These are phyloP conservation scores for Raja brachyura DNA, from an alignment of 2,113 vertebrate species.

Conservation along the genomic window DNA sequence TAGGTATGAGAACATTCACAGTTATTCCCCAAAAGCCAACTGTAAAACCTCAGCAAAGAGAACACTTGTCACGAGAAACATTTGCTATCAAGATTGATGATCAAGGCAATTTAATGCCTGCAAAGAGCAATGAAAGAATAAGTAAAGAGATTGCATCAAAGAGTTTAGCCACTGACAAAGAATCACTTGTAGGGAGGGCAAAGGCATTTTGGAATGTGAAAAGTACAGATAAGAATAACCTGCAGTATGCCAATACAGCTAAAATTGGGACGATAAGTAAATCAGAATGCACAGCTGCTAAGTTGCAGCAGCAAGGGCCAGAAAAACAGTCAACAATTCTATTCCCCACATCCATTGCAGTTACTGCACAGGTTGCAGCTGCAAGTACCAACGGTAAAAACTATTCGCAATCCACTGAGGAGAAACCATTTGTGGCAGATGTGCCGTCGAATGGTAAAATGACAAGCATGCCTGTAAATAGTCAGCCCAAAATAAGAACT, in stretches of 20 bases:
- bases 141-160: conserved; percentile 45
- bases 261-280: neutral
- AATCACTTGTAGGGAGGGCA: conserved; percentile 60
- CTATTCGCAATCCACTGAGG: neutral
- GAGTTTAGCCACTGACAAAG: conserved; percentile 45
- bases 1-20: conserved; percentile 84
- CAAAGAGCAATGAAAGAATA: neutral
- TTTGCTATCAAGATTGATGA: conserved; percentile 89
- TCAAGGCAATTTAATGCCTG: conserved; percentile 77
- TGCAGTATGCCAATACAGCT: neutral
- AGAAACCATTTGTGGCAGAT: conserved; percentile 21
- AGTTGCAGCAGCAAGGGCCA: neutral
- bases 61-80: conserved; percentile 50
- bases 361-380: neutral
- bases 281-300: neutral
- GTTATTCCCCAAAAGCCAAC: conserved; percentile 77
- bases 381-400: neutral
- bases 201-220: conserved; percentile 71
- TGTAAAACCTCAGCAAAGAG: conserved; percentile 51
- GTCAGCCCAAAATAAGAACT: conserved; percentile 53
- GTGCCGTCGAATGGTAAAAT: conserved; percentile 21
- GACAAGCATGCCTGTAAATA: conserved; percentile 41
- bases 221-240: conserved; percentile 16
- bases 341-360: neutral
- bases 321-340: neutral